Base-by-base conservation (phyloP, 2,113 vertebrate genomes). In the Mellivora capensis region DNA sequence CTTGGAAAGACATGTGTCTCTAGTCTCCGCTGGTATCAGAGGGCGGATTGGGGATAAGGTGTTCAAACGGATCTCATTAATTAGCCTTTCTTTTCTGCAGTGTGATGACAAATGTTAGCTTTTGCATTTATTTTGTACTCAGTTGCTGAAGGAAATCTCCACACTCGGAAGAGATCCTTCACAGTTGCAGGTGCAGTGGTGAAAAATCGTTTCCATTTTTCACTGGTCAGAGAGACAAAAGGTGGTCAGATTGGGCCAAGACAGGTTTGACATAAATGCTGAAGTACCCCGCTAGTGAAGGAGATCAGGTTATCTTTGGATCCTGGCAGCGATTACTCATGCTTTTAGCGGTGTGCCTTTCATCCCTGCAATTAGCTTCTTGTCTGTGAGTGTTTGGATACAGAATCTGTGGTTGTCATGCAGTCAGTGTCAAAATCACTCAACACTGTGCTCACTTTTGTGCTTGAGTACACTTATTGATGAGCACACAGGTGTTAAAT, bases 401-500 rank as follows among this genome's bases (percentile, higher is more conserved):
- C 94, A 94, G 97, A 85, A 71, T 86, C 87, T 92, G 54, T 23
- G 49, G 90, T 94, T 96, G 96, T 96, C 90, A 77, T 20, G 87
- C 84, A 90, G 91, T 47, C 69, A 29, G 81, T 95, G 93, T 97
- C 97, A 90, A 39, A 96, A 91, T 59, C 77, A 39, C 97, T 98
- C 94, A 98, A 93, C 96, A 97, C 93, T 47, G 89, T 57, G 74
- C 97, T 98, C 98, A 97, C 80, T 98, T 98, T 90, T 97, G 84
- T 97, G 95, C 87, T 98, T 97, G 93, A 96, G 95, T 96, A 97
- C 93, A 71, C 47, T 37, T 98, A 96, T 49, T 98, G 97, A 97
- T 87, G 93, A 96, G 94, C 97, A 96, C 96, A 98, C 92, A 98
- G 97, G 90, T 98, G 91, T 98, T 98, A 97, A 97, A 98, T 98